Evolutionary conservation across 2,797 vertebrate genomes (phyloP).

Genomic region (Euphonia xanthogaster): DNA sequence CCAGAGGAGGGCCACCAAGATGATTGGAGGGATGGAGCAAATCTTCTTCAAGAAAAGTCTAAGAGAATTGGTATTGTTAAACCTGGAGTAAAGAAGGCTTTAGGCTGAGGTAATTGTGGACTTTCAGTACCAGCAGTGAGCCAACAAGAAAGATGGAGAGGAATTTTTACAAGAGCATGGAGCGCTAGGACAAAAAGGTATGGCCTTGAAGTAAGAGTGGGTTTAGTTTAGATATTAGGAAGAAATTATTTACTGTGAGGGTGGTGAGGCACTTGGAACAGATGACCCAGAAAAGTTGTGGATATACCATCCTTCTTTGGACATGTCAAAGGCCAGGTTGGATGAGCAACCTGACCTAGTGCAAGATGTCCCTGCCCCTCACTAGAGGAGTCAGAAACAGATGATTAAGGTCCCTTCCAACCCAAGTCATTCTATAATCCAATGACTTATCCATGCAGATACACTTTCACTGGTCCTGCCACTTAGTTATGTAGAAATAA

Average conservation of each 20-base stretch:
- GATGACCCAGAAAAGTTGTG: not conserved
- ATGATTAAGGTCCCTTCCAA: not conserved
- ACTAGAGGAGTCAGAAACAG: fast-evolving
- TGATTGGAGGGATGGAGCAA: not conserved
- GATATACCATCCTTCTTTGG: not conserved
- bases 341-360: not conserved
- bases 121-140: not conserved
- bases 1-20: not conserved
- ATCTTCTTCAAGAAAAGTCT: not conserved
- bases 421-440: not conserved
- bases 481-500: not conserved
- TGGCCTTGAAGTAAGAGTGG: not conserved
- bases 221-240: not conserved
- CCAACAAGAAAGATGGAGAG: not conserved
- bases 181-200: not conserved
- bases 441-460: not conserved
- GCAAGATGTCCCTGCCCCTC: not conserved
- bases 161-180: not conserved
- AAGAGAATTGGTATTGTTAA: not conserved
- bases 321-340: not conserved
- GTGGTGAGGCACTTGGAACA: not conserved
- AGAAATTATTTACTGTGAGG: not conserved
- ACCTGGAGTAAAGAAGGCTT: not conserved
- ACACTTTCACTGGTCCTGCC: not conserved
- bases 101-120: not conserved